Conservation (phyloP, 2,888 invertebrate species). For the Choreutis nemorana region DNA sequence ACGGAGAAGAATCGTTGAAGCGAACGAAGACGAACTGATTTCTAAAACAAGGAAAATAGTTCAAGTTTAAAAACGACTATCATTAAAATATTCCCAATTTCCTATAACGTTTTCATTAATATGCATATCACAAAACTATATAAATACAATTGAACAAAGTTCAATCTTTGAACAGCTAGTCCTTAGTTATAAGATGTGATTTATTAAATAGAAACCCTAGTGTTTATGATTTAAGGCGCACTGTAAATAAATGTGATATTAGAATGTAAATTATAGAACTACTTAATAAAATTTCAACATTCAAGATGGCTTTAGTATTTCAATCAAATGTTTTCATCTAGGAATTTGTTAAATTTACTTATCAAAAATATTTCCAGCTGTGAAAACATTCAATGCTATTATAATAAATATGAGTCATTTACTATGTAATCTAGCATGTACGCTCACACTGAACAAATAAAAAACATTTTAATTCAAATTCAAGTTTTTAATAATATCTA, state of each 20-base stretch:
- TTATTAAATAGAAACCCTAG: constrained; percentile 8
- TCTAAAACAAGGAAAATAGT: constrained; percentile 58
- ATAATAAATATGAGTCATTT: constrained; percentile 35
- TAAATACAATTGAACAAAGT: constrained; percentile 46
- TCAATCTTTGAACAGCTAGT: constrained; percentile 51
- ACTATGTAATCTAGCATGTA: no score
- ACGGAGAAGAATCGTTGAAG: constrained; percentile 69
- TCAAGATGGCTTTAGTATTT: no score
- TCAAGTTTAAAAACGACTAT: constrained; percentile 37
- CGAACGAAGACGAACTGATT: constrained; percentile 55
- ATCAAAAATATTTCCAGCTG: no score
- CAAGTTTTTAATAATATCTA: no score
- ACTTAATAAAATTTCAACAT: constrained; percentile 20
- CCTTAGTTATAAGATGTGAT: constrained; percentile 42
- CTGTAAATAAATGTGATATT: constrained; percentile 62
- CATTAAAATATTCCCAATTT: constrained; percentile 5
- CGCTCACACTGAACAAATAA: no score
- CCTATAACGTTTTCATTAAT: constrained; percentile 15
- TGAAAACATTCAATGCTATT: constrained; percentile 47
- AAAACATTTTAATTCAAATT: no score
- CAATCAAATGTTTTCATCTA: no score
- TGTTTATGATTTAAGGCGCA: constrained; percentile 27
- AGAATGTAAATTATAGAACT: constrained; percentile 38
- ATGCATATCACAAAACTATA: constrained; percentile 60
- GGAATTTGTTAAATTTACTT: no score